These are phyloP conservation scores for Lamellibrachia columna DNA, from an alignment of 2,888 invertebrate genomes.

Conservation along the genomic window DNA sequence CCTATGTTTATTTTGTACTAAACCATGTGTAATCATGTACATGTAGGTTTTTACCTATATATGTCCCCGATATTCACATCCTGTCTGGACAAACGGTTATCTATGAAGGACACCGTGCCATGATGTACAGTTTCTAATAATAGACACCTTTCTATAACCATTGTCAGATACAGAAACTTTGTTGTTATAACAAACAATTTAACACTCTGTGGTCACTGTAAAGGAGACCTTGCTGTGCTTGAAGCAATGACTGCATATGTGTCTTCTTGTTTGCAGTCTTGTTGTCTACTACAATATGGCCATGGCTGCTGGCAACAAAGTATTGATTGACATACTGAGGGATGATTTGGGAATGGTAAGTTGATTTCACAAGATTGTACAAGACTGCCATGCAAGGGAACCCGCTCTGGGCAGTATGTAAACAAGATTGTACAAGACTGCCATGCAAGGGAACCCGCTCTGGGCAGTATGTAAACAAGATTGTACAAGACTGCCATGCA, in stretches of 20 bases:
- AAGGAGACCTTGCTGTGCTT: no score
- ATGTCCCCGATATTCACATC: neutral
- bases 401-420: no score
- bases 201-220: no score
- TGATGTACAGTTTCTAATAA: neutral
- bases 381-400: neutral
- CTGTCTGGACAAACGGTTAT: neutral
- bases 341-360: neutral
- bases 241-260: neutral
- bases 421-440: no score
- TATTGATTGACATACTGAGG: neutral
- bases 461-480: neutral
- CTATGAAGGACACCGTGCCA: neutral
- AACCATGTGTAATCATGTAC: no score
- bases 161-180: no score
- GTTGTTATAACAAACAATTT: no score
- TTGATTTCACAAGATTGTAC: neutral
- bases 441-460: no score
- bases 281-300: neutral
- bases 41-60: no score
- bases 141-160: neutral
- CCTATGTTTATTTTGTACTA: no score
- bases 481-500: neutral
- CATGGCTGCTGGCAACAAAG: neutral
- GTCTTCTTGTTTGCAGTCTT: neutral